These are phyloP conservation scores for Zenarchopterus dispar DNA, from an alignment of 2,797 vertebrate genomes.

Conservation along the genomic window DNA sequence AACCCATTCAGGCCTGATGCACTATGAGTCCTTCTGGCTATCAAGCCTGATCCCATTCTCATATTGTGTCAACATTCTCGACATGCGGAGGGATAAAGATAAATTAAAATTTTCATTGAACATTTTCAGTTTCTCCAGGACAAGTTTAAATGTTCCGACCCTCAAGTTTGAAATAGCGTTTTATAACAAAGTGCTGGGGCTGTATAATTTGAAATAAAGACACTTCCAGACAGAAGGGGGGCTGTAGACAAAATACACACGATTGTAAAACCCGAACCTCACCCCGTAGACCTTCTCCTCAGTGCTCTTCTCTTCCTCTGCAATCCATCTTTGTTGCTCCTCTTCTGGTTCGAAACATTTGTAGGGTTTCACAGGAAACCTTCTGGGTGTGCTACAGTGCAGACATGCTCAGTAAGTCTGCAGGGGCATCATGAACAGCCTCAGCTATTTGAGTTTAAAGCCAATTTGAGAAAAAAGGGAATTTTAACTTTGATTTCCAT, in stretches of 20 bases:
- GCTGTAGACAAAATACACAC: too few relatives aligned
- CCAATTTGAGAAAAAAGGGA: slow-evolving; percentile 24
- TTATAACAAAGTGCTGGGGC: too few relatives aligned
- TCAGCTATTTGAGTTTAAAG: slow-evolving; percentile 32
- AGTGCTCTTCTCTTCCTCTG: slow-evolving; percentile 9
- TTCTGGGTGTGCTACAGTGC: slow-evolving; percentile 34
- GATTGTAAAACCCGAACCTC: slow-evolving; percentile 30
- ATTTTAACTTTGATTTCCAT: slow-evolving; percentile 52
- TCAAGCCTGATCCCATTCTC: neutral
- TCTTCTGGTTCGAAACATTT: slow-evolving; percentile 42
- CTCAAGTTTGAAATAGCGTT: too few relatives aligned
- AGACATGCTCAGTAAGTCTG: slow-evolving; percentile 44
- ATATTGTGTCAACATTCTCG: neutral
- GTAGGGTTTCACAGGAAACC: slow-evolving; percentile 53
- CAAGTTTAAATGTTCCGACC: neutral
- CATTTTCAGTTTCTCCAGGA: neutral
- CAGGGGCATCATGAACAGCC: slow-evolving; percentile 33
- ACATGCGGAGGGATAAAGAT: neutral
- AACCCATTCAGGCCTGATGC: neutral
- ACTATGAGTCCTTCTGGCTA: neutral
- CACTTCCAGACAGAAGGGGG: too few relatives aligned
- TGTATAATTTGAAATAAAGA: too few relatives aligned
- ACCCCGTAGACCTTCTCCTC: neutral
- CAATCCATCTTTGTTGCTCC: slow-evolving; percentile 21
- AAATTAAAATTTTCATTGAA: neutral